Evolutionary conservation across 2,113 vertebrate genomes (phyloP), one percentile per base, ranked within the genome.

Genomic region (Oceanites oceanicus): DNA sequence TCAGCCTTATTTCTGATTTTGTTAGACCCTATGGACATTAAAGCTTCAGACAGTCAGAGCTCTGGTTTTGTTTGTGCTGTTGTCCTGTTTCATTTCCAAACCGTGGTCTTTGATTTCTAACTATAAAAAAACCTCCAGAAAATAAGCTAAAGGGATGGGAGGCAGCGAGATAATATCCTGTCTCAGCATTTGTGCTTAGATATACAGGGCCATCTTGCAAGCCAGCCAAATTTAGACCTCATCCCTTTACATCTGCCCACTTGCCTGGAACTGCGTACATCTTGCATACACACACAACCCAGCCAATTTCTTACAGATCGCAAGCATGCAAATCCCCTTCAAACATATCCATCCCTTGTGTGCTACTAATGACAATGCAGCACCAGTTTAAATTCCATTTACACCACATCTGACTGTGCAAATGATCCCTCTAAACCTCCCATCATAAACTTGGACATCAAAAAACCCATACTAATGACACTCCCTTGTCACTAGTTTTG

Each of bases 151-250:
- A 71, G 75, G 40, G 47, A 86, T 67, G 34, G 74, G 52, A 94
- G 38, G 27, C 78, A 92, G 73, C 0, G 11, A 85, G 58, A 78
- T 76, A 88, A 78, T 76, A 88, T 15, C 47, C 44, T 90, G 22
- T 45, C 91, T 95, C 85, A 87, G 47, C 10, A n/a, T 80, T 88
- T 92, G 44, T 62, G 73, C 80, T 88, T 80, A 72, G 82, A 88
- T n/a, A 78, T 7, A 73, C 16, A 15, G 42, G 55, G 74, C 63
- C 78, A 94, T 53, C 83, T 92, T 94, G 86, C 88, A 95, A 94
- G 49, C 40, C 66, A 95, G 86, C 40, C 91, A 94, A 84, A 95
- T 94, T 96, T 92, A 96, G 80, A 91, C 86, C 62, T 94, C 80
- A 81, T 74, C 62, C 80, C 73, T 95, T 92, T 89, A 67, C 29